Conservation (phyloP, 2,888 invertebrate genomes). For the Leptogaster cylindrica region DNA sequence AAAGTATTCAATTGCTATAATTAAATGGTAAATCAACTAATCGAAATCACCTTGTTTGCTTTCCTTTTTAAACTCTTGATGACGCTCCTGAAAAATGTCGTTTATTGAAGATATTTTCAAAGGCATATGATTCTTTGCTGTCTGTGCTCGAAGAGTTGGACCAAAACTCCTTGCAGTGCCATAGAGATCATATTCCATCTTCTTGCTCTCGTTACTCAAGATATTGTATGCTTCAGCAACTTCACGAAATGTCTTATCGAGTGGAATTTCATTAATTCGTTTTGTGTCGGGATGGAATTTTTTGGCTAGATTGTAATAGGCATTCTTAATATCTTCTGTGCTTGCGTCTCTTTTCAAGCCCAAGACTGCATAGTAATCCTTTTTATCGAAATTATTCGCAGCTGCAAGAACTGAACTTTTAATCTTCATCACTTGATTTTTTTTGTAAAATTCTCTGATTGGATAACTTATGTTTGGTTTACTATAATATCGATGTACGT, state of each 20-base stretch:
- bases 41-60: not conserved
- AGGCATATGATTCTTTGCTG: not conserved
- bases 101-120: not conserved
- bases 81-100: not conserved
- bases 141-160: not conserved
- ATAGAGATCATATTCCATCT: conserved; percentile 65
- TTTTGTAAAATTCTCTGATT: not conserved
- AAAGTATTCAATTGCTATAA: too few species aligned
- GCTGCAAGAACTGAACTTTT: not conserved
- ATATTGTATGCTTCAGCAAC: conserved; percentile 99
- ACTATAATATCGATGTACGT: not conserved
- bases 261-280: conserved; percentile 50
- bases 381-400: conserved; percentile 43
- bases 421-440: not conserved
- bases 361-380: conserved; percentile 57
- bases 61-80: not conserved
- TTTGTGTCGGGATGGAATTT: conserved; percentile 57
- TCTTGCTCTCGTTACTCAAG: conserved; percentile 78
- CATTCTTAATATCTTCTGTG: conserved; percentile 55
- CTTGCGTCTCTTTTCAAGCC: conserved; percentile 53
- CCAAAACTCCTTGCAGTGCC: conserved; percentile 50
- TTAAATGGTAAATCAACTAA: too few species aligned
- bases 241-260: conserved; percentile 70
- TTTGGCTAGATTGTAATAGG: conserved; percentile 58
- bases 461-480: not conserved